Evolutionary conservation across 1,140 invertebrate species (phyloP).

Genomic region (Piezodorus guildinii): DNA sequence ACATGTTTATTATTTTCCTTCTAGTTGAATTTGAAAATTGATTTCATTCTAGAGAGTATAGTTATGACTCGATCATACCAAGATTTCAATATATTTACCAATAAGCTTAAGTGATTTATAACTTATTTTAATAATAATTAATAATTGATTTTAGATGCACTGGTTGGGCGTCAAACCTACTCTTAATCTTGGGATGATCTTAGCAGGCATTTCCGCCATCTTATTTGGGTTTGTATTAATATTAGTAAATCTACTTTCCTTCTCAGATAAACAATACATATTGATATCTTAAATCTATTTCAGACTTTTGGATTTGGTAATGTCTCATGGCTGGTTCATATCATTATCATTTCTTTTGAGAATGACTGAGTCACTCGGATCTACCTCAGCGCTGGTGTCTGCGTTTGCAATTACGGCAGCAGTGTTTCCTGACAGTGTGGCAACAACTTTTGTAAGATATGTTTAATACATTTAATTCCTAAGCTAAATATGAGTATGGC

Average conservation of each 20-base stretch:
- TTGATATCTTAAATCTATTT: constrained; percentile 22
- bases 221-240: constrained; percentile 41
- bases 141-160: constrained; percentile 42
- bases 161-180: constrained; percentile 44
- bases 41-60: too few relatives aligned
- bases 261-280: background rate
- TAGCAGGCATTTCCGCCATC: constrained; percentile 37
- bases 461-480: too few relatives aligned
- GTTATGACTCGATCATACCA: too few relatives aligned
- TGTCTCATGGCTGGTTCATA: constrained; percentile 42
- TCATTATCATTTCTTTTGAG: constrained; percentile 45
- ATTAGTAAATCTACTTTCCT: background rate
- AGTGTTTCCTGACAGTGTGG: constrained; percentile 47
- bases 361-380: constrained; percentile 48
- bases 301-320: constrained; percentile 42
- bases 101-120: too few relatives aligned
- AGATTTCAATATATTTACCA: too few relatives aligned
- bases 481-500: too few relatives aligned
- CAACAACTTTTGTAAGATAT: constrained; percentile 45
- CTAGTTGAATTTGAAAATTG: too few relatives aligned
- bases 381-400: constrained; percentile 49
- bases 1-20: too few relatives aligned
- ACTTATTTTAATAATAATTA: too few relatives aligned
- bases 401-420: constrained; percentile 50
- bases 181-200: constrained; percentile 44